These are phyloP conservation scores for Antigone vipio DNA, from an alignment of 2,113 vertebrate genomes.

Conservation along the genomic window DNA sequence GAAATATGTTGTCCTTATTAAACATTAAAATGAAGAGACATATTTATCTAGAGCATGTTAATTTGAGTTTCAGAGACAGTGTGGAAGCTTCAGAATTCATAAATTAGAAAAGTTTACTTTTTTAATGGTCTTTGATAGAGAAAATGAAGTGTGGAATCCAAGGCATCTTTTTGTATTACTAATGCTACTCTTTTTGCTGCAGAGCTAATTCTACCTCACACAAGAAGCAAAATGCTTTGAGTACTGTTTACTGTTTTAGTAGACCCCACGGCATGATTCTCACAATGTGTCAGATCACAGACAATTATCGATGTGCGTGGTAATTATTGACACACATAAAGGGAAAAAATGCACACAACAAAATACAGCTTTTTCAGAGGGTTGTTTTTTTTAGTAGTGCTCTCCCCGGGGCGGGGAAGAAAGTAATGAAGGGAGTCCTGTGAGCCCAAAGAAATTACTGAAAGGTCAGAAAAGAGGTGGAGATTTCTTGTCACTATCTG, in stretches of 20 bases:
- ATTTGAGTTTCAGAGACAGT: slow-evolving; percentile 22
- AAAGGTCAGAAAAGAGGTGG: background rate
- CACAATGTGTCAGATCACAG: background rate
- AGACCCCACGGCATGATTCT: background rate
- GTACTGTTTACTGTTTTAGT: background rate
- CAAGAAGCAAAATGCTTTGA: background rate
- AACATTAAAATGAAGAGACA: slow-evolving; percentile 56
- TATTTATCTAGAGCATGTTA: slow-evolving; percentile 56
- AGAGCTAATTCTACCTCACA: background rate
- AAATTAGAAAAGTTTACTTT: slow-evolving; percentile 19
- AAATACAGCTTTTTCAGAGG: background rate
- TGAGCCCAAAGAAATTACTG: background rate
- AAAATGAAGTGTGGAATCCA: background rate
- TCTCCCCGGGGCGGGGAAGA: background rate
- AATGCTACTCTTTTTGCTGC: background rate
- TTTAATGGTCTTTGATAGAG: background rate
- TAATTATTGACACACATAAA: background rate
- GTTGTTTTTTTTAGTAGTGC: background rate
- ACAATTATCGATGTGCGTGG: accelerated
- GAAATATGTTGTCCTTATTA: slow-evolving; percentile 54
- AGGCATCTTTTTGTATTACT: background rate
- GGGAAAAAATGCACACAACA: background rate
- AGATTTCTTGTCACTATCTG: background rate
- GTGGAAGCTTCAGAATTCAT: slow-evolving; percentile 9
- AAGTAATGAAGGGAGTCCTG: background rate